A percentile compares a stretch with the other conserved stretches of the same genome.
Evolutionary conservation across 2,113 vertebrate species (phyloP).

Genomic region (Nesoenas mayeri): DNA sequence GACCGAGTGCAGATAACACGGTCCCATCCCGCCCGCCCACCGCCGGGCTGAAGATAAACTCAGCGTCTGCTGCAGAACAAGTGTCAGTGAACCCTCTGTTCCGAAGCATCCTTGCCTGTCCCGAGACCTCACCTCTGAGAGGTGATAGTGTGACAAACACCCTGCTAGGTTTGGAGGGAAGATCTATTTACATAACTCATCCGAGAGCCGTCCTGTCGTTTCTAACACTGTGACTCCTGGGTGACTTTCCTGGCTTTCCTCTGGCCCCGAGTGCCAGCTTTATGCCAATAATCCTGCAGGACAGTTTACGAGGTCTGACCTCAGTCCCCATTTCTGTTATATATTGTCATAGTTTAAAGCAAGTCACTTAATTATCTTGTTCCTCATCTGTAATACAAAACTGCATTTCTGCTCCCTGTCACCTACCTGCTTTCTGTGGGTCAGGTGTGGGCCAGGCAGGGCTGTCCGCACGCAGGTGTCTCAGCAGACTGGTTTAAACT

Average conservation of each 20-base stretch:
- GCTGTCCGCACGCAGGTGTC: neutral
- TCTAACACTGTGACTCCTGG: neutral
- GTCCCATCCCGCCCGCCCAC: neutral
- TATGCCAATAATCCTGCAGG: neutral
- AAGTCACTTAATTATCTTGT: neutral
- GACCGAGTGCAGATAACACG: neutral
- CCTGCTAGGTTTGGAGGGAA: neutral
- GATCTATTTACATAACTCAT: neutral
- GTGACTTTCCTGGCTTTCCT: neutral
- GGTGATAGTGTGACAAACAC: neutral
- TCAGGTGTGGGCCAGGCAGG: neutral
- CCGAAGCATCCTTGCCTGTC: neutral
- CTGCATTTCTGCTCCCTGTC: neutral
- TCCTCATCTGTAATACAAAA: neutral
- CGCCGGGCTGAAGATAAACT: neutral
- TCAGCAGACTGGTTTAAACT: neutral
- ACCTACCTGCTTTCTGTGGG: neutral
- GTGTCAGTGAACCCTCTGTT: neutral
- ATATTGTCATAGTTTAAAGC: neutral
- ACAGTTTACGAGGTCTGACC: neutral
- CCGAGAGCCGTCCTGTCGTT: neutral
- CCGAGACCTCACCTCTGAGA: neutral
- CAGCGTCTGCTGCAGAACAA: neutral
- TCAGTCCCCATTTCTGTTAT: neutral
- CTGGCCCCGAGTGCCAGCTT: neutral